These are phyloP conservation scores for Sebastes diploproa DNA, from an alignment of 2,797 vertebrate species.

Conservation along the genomic window DNA sequence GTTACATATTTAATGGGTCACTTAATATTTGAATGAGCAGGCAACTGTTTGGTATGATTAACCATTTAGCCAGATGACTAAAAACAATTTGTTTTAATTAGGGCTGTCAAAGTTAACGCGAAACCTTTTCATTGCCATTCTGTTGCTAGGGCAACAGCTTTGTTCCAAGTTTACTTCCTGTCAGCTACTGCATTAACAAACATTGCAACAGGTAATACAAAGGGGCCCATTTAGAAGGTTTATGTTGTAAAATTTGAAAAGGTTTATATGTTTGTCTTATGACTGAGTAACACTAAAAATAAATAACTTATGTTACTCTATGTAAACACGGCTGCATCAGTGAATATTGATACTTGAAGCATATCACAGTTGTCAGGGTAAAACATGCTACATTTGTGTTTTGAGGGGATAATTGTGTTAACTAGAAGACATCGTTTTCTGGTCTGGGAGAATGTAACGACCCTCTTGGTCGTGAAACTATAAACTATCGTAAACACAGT, in stretches of 20 bases:
- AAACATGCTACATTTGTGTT: neutral
- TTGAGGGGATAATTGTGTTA: neutral
- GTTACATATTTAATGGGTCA: conserved; percentile 5
- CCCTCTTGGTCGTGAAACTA: neutral
- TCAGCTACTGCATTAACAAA: too few relatives aligned
- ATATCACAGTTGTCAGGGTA: conserved; percentile 9
- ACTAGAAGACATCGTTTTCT: neutral
- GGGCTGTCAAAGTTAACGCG: too few relatives aligned
- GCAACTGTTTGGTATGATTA: neutral
- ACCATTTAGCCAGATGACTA: conserved; percentile 26
- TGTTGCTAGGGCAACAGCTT: too few relatives aligned
- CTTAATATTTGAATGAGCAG: conserved; percentile 1
- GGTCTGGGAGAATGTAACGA: conserved; percentile 1
- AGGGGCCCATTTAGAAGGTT: too few relatives aligned
- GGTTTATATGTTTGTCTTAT: too few relatives aligned
- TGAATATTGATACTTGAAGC: conserved; percentile 47
- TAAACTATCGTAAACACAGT: neutral
- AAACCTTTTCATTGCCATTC: too few relatives aligned
- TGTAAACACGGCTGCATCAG: neutral
- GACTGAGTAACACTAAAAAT: neutral
- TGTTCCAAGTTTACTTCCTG: too few relatives aligned
- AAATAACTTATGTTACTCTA: neutral
- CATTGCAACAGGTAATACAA: too few relatives aligned
- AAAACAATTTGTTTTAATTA: neutral
- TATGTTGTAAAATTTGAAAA: too few relatives aligned